Conservation (phyloP, 2,888 invertebrate species). For the Heterodera filipjevi region DNA sequence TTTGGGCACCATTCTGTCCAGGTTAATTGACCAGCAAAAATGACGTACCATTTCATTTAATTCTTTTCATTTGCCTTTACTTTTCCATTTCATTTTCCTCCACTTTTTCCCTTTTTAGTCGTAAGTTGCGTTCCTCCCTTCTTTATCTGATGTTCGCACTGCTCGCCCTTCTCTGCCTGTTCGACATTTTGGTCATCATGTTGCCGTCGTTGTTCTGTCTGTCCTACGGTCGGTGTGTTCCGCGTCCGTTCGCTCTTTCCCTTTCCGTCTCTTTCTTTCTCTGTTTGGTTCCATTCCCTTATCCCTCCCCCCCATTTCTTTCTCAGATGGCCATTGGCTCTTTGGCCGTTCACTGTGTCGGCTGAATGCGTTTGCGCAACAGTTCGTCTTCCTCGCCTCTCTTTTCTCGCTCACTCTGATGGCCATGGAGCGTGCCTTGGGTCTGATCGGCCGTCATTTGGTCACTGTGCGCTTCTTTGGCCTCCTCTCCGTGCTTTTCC, state of each 20-base stretch:
- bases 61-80: constrained; percentile 5
- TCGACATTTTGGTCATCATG: constrained; percentile 34
- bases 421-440: constrained; percentile 55
- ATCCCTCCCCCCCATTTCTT: neutral
- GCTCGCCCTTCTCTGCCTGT: constrained; percentile 39
- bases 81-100: constrained; percentile 4
- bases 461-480: constrained; percentile 38
- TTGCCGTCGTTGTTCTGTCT: constrained; percentile 13
- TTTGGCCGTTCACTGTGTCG: constrained; percentile 53
- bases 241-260: too few species aligned
- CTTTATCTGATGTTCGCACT: constrained; percentile 46
- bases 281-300: too few species aligned
- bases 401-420: constrained; percentile 50
- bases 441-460: constrained; percentile 45
- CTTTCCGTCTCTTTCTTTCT: too few species aligned
- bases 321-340: constrained; percentile 54
- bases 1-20: constrained; percentile 51
- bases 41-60: neutral
- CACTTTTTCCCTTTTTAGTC: constrained; percentile 34
- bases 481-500: constrained; percentile 35
- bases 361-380: constrained; percentile 56
- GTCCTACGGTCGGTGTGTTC: neutral
- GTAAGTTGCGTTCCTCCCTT: constrained; percentile 43
- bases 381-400: constrained; percentile 43
- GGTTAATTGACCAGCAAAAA: constrained; percentile 40